phyloP scores from a whole-genome alignment of 2,888 invertebrate species.

The Pherbina coryleti region DNA sequence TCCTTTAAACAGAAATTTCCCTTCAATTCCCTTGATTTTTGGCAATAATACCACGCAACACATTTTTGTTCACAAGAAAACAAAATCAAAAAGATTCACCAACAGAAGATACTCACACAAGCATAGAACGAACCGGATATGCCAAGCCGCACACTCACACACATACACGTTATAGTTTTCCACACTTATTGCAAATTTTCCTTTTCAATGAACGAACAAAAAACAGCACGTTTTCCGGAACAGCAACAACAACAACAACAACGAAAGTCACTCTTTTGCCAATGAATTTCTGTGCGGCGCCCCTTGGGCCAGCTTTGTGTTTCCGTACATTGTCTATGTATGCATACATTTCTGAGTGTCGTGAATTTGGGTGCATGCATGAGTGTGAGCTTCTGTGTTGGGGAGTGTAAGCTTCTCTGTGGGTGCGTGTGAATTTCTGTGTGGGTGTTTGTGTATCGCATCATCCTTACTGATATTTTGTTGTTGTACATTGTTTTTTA shows the following conservation, averaged over 20 bases:
- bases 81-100: no score
- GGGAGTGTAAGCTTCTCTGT: background rate
- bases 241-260: background rate
- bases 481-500: background rate
- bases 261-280: constrained; percentile 8
- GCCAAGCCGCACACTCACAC: background rate
- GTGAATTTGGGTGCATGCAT: background rate
- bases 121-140: background rate
- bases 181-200: constrained; percentile 29
- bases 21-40: constrained; percentile 4
- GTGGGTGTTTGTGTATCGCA: background rate
- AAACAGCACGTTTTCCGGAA: constrained; percentile 11
- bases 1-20: background rate
- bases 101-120: background rate
- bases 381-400: background rate
- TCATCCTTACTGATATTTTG: background rate
- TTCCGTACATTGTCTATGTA: constrained; percentile 20
- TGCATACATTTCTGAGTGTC: background rate
- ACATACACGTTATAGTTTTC: background rate
- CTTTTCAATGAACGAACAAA: constrained; percentile 15
- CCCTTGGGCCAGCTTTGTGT: constrained; percentile 24
- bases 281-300: constrained; percentile 12
- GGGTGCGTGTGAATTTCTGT: background rate
- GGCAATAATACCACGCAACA: constrained; percentile 1
- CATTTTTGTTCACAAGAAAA: background rate